phyloP scores from a whole-genome alignment of 2,113 vertebrate genomes.

The Podarcis cretensis region DNA sequence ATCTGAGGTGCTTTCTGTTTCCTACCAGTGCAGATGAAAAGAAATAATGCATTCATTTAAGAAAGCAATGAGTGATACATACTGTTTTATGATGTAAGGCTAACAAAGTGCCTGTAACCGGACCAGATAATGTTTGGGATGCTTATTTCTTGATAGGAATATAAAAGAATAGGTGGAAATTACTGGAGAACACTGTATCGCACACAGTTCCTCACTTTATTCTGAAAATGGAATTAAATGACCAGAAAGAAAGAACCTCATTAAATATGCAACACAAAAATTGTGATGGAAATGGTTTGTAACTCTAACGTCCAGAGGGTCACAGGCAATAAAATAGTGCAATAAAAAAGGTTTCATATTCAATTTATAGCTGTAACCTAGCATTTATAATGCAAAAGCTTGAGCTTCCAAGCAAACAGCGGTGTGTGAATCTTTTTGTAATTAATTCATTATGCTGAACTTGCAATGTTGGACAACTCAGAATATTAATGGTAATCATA shows the following conservation, averaged over 20 bases:
- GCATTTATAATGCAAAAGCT: neutral
- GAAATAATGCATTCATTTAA: neutral
- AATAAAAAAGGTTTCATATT: constrained; percentile 20
- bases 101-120: neutral
- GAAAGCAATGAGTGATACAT: neutral
- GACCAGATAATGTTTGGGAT: neutral
- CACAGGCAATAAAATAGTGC: constrained; percentile 6
- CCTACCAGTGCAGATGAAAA: neutral
- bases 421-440: neutral
- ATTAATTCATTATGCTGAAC: neutral
- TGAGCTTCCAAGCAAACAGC: constrained; percentile 5
- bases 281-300: constrained; percentile 3
- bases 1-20: neutral
- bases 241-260: constrained; percentile 18
- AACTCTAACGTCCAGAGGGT: constrained; percentile 3
- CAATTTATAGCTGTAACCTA: constrained; percentile 22
- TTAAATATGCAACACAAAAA: constrained; percentile 34
- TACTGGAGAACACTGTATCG: constrained; percentile 1
- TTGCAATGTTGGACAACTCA: neutral
- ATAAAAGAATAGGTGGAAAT: constrained; percentile 21
- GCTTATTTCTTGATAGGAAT: constrained; percentile 19
- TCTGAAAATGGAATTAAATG: constrained; percentile 42
- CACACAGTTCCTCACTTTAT: constrained; percentile 14
- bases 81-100: neutral
- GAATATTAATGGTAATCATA: neutral